Evolutionary conservation across 2,888 invertebrate species (phyloP), one percentile per base, ranked within the genome.

Genomic region (Drosophila borborema): DNA sequence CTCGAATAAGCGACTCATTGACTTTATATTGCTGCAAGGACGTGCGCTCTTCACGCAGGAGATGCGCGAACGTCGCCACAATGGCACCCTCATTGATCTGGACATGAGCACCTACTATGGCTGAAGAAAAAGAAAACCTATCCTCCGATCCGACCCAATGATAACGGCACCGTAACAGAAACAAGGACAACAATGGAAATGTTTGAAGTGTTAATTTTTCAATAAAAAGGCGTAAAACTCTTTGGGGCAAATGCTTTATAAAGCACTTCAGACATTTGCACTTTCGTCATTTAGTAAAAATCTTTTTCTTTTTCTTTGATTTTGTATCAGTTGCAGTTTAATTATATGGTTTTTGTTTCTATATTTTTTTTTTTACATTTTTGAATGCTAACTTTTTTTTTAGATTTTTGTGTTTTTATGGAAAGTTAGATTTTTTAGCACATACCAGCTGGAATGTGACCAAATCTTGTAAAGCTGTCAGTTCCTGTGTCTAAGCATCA

Each of bases 1-100:
- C 43, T 90, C 90, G 0, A 89, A 92, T 48, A 90, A 91, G 40
- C 87, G 91, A 18, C 84, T 92, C 0, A 92, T 92, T 4, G 92
- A 92, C 69, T 92, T 91, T 16, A 92, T 92, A 38, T 72, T 92
- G 80, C 65, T 92, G 61, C 92, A 92, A 63, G 92, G 92, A 64
- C 89, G 81, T n/a, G 89, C 92, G 5, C 82, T 92, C 55, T 86
- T 90, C 53, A 91, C 92, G 2, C 89, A 91, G 76, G 89, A 84
- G 36, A 4, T 86, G 64, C 78, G 84, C 1, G 84, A 86, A n/a
- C 68, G 86, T 0, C 82, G 77, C 40, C 70, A 80, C 55, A 87
- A 87, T 72, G 84, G 74, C 64, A 86, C 84, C 6, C 54, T 85
- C 2, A 77, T 78, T n/a, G 77, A 91, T 58, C 77, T 91, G 36